These are phyloP conservation scores for Lepas anatifera DNA, from an alignment of 2,888 invertebrate genomes.

Conservation along the genomic window DNA sequence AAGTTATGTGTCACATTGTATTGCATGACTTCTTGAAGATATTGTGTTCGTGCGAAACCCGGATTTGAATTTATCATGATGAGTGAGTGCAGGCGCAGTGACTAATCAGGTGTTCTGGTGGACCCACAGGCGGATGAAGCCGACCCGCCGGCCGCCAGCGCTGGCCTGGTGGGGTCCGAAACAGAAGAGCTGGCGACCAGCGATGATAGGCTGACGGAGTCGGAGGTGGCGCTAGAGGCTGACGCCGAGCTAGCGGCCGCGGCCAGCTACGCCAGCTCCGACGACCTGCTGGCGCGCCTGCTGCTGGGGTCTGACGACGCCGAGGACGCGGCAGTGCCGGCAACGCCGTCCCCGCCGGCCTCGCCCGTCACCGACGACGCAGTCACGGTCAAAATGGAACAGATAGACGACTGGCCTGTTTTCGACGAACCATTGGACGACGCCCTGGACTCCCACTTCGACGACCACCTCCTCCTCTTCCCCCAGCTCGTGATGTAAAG, in stretches of 20 bases:
- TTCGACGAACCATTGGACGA: not conserved
- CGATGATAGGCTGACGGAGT: not conserved
- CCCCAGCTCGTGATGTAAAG: not conserved
- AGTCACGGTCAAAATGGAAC: not conserved
- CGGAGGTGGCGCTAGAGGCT: not conserved
- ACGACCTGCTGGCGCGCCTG: not conserved
- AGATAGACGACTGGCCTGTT: not conserved
- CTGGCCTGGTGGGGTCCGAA: not conserved
- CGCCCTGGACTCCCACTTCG: not conserved
- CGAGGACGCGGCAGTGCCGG: not conserved
- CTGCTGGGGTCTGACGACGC: not conserved
- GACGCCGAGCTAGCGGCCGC: not conserved
- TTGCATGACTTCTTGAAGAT: too few relatives aligned
- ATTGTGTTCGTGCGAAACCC: too few relatives aligned
- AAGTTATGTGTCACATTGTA: too few relatives aligned
- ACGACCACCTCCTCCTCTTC: not conserved
- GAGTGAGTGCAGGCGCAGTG: too few relatives aligned
- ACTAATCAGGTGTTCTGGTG: too few relatives aligned
- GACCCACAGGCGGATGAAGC: not conserved
- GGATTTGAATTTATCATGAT: too few relatives aligned
- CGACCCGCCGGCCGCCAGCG: not conserved
- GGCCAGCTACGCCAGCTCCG: not conserved
- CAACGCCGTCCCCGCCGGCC: not conserved
- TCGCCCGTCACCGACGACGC: not conserved
- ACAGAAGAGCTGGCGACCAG: slow-evolving; percentile 1